Percentiles rank a stretch among this genome's conserved stretches.
Conservation (phyloP, 2,797 vertebrate genomes). For the Glossophaga mutica region DNA sequence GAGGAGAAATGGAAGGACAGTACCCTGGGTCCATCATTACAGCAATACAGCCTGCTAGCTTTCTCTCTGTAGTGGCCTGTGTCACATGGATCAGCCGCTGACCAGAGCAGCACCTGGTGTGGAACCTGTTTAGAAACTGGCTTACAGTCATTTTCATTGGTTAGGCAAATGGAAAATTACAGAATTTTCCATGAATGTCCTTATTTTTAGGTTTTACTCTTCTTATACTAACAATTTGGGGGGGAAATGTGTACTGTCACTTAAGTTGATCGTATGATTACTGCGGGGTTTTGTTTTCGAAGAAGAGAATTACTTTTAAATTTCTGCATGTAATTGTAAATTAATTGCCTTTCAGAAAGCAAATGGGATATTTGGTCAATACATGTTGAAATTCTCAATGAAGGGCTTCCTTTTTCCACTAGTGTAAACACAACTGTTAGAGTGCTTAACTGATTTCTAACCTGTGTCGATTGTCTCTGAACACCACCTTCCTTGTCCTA, state of each 20-base stretch:
- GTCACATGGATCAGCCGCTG: background rate
- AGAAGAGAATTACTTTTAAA: slow-evolving; percentile 48
- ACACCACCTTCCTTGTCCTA: slow-evolving; percentile 78
- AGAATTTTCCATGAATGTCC: background rate
- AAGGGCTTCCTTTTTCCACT: slow-evolving; percentile 61
- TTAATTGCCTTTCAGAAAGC: slow-evolving; percentile 52
- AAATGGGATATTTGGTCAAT: slow-evolving; percentile 38
- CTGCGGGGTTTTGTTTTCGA: background rate
- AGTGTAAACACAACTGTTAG: slow-evolving; percentile 59
- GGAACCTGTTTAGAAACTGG: slow-evolving; percentile 16
- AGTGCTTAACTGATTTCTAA: slow-evolving; percentile 76
- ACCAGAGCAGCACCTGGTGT: slow-evolving; percentile 65
- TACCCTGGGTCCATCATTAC: slow-evolving; percentile 61
- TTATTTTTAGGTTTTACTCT: background rate
- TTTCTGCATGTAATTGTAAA: slow-evolving; percentile 65
- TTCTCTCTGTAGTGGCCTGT: slow-evolving; percentile 14
- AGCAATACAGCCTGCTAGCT: background rate
- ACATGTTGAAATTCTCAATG: slow-evolving; percentile 60
- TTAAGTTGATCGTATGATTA: slow-evolving; percentile 33
- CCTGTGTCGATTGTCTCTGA: slow-evolving; percentile 73
- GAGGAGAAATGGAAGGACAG: slow-evolving; percentile 71
- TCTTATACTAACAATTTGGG: slow-evolving; percentile 27
- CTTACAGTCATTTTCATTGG: background rate
- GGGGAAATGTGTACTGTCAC: background rate
- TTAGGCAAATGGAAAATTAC: background rate